Conservation (phyloP, 2,888 invertebrate species). For the Halictus ligatus region DNA sequence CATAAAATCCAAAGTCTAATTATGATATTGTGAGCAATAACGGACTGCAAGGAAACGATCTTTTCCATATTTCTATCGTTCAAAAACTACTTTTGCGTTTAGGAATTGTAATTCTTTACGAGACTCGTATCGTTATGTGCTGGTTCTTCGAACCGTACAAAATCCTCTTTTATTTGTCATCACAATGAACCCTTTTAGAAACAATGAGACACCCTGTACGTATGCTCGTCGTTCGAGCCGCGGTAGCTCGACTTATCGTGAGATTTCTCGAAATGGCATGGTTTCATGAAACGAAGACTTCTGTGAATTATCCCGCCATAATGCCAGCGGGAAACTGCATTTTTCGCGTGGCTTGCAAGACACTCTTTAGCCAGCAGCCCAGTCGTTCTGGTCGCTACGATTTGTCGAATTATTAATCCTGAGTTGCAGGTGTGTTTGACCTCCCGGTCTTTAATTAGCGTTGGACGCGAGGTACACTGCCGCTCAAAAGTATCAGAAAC, state of each 20-base stretch:
- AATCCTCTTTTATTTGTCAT: background rate
- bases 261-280: conserved; percentile 52
- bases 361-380: conserved; percentile 2
- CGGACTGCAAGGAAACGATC: background rate
- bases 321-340: conserved; percentile 12
- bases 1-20: background rate
- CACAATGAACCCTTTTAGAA: background rate
- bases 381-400: background rate
- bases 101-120: background rate
- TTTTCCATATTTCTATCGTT: background rate
- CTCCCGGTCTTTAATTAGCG: conserved; percentile 58
- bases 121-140: background rate
- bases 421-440: conserved; percentile 55
- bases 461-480: background rate
- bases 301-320: conserved; percentile 51
- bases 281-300: conserved; percentile 32
- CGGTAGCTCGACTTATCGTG: conserved; percentile 61
- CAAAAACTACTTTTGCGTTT: background rate
- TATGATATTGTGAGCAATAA: background rate
- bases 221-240: conserved; percentile 18
- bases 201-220: background rate
- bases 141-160: background rate
- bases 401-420: conserved; percentile 62
- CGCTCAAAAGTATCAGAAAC: background rate
- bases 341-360: conserved; percentile 11